phyloP scores from a whole-genome alignment of 2,797 vertebrate genomes.

The Eulemur coronatus region DNA sequence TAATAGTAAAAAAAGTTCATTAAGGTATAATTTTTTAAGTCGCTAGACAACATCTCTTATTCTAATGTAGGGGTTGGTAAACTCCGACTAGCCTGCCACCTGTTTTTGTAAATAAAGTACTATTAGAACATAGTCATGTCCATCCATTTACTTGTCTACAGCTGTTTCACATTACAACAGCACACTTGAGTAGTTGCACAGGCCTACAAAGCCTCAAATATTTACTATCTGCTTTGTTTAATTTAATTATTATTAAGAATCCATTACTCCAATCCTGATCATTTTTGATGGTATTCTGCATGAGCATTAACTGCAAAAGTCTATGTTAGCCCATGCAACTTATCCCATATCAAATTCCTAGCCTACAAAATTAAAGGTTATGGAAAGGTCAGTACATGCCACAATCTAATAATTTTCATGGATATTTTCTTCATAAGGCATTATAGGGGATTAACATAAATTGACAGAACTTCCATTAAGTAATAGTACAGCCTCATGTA shows the following conservation, averaged over 20 bases:
- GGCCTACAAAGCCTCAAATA: not conserved
- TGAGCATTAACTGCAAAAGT: not conserved
- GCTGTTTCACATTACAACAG: not conserved
- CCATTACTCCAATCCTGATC: not conserved
- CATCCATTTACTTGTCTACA: not conserved
- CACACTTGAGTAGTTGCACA: not conserved
- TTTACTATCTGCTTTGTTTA: not conserved
- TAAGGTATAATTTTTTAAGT: constrained; percentile 18
- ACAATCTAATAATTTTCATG: constrained; percentile 17
- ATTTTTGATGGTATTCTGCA: not conserved
- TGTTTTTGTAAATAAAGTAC: constrained; percentile 4
- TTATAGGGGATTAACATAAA: not conserved
- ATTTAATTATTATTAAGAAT: constrained; percentile 3
- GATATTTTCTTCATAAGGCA: not conserved
- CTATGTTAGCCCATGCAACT: not conserved
- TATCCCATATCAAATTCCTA: not conserved
- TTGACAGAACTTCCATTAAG: not conserved
- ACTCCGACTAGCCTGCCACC: not conserved
- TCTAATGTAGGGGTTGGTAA: not conserved
- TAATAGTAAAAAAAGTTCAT: not conserved
- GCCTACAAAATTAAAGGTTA: not conserved
- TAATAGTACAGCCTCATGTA: not conserved
- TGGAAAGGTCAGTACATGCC: not conserved
- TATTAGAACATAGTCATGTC: not conserved
- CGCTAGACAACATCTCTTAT: not conserved